Evolutionary conservation across 64 coral and sea anemone species (phyloP), one percentile per base, ranked within the genome.

Genomic region (Pachyseris speciosa): DNA sequence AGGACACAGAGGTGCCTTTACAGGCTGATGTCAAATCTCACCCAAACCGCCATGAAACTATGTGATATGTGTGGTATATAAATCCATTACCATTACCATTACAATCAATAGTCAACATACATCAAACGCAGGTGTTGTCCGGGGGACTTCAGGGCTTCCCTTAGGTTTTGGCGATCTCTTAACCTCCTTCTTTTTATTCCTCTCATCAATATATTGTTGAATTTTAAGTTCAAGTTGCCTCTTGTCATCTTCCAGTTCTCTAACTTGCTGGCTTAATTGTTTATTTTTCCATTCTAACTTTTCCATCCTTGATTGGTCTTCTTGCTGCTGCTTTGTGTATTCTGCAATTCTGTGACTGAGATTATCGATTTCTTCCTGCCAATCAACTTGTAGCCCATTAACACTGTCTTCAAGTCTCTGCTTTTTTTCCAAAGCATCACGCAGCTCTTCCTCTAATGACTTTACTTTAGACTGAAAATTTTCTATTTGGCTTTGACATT

Each of bases 241-340:
- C 37, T 93, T 92, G 36, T 91, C 78, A 44, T 81, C 72, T 53
- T 85, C 74, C 12, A 95, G 38, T 41, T 90, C 89, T 72, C 66
- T 60, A 74, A 90, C 89, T 28, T 92, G 89, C 39, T 83, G 89
- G 11, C 6, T 49, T 43, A 99, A 67, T 47, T 99, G 93, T 69
- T 95, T 99, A 53, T 93, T 99, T 72, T 90, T 95, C 80, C 61
- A 81, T 91, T 95, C 94, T 58, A 95, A 74, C 63, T 93, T 99
- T 45, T 59, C 67, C 75, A 70, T 69, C 73, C 76, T 74, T 36
- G 75, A 73, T 69, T 90, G 80, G 63, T 91, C 88, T 58, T 92
- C 85, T 43, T 83, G 75, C 43, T 95, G 90, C 63, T 86, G 88
- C 19, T 89, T 79, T 26, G 64, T 92, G 40, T 92, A 57, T 31